These are phyloP conservation scores for Bombus sibiricus DNA, from an alignment of 1,140 invertebrate species.

Conservation along the genomic window DNA sequence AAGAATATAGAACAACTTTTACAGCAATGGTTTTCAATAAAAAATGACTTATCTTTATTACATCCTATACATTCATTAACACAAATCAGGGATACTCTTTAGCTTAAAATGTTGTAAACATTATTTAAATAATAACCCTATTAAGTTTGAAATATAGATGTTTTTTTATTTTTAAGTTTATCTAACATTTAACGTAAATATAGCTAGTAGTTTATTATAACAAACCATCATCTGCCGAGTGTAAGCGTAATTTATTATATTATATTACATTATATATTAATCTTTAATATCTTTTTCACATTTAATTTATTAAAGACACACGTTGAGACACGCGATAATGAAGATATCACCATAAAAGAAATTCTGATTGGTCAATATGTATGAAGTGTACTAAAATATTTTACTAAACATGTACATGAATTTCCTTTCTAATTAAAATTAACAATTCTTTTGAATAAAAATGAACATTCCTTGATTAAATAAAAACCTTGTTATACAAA, in stretches of 20 bases:
- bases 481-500: neutral
- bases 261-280: neutral
- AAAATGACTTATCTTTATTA: slow-evolving; percentile 68
- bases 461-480: neutral
- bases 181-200: neutral
- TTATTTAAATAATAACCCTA: neutral
- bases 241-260: neutral
- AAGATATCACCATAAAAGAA: neutral
- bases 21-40: slow-evolving; percentile 63
- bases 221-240: no score
- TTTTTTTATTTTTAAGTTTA: neutral
- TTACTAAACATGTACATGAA: neutral
- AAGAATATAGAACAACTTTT: slow-evolving; percentile 62
- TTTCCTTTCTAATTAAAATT: neutral
- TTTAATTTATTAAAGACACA: neutral
- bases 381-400: neutral
- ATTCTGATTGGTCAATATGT: slow-evolving; percentile 24
- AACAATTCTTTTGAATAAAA: neutral
- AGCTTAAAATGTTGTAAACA: neutral
- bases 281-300: no score
- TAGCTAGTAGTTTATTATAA: neutral
- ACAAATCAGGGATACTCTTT: slow-evolving; percentile 15
- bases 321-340: neutral
- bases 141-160: slow-evolving; percentile 9
- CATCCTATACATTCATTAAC: slow-evolving; percentile 54